These are phyloP conservation scores for Cavia aperea DNA, from an alignment of 2,113 vertebrate species.

Conservation along the genomic window DNA sequence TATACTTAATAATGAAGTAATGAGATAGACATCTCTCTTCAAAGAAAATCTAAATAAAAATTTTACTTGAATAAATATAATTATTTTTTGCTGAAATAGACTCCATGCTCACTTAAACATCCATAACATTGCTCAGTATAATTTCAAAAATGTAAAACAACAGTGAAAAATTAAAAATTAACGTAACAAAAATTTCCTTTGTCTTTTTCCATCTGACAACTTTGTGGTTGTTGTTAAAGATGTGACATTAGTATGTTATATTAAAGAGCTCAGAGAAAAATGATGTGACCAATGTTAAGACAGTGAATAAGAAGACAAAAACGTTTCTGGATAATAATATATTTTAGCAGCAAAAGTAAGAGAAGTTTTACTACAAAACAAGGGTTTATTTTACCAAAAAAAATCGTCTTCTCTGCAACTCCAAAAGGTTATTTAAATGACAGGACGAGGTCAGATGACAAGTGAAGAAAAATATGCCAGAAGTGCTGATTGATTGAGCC, in stretches of 20 bases:
- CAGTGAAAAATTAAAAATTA: background rate
- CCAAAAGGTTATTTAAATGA: background rate
- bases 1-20: background rate
- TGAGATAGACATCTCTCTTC: background rate
- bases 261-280: background rate
- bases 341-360: background rate
- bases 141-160: background rate
- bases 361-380: background rate
- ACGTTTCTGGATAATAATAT: background rate
- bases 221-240: conserved; percentile 7
- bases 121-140: background rate
- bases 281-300: background rate
- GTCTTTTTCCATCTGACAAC: background rate
- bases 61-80: background rate
- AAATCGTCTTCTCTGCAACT: background rate
- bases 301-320: background rate
- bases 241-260: background rate
- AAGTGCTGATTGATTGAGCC: background rate
- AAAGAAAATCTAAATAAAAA: background rate
- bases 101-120: background rate
- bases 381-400: background rate
- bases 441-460: background rate
- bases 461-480: background rate
- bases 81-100: background rate
- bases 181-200: background rate